These are phyloP conservation scores for Brachionus calyciflorus DNA, from an alignment of 1,140 invertebrate genomes.

Conservation along the genomic window DNA sequence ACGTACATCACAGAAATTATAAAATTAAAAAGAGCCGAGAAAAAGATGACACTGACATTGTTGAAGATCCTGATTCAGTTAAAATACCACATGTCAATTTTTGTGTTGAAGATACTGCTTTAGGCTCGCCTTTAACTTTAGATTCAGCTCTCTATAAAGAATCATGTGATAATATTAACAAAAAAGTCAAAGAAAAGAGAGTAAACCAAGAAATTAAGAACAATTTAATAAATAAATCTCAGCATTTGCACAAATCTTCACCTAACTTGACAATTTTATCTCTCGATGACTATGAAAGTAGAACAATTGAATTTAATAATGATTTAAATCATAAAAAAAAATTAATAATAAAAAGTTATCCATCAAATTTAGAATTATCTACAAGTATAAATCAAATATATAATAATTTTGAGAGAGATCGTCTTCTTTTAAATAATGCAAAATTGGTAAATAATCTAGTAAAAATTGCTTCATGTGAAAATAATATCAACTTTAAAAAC, in stretches of 20 bases:
- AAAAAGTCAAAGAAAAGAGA: background rate
- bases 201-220: background rate
- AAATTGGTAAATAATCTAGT: background rate
- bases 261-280: background rate
- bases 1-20: background rate
- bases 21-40: background rate
- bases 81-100: background rate
- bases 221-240: background rate
- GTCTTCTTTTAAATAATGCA: background rate
- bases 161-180: background rate
- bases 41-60: background rate
- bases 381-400: background rate
- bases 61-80: constrained; percentile 1
- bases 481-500: background rate
- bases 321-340: background rate
- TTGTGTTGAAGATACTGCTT: background rate
- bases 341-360: background rate
- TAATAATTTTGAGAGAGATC: background rate
- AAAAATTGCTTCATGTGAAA: too few species aligned
- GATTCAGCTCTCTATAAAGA: background rate
- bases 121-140: background rate
- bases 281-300: background rate
- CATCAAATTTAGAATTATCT: constrained; percentile 22
- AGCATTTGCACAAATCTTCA: background rate
- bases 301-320: background rate